Base-by-base conservation (phyloP, 2,888 invertebrate species). In the Pyrrhia umbra region DNA sequence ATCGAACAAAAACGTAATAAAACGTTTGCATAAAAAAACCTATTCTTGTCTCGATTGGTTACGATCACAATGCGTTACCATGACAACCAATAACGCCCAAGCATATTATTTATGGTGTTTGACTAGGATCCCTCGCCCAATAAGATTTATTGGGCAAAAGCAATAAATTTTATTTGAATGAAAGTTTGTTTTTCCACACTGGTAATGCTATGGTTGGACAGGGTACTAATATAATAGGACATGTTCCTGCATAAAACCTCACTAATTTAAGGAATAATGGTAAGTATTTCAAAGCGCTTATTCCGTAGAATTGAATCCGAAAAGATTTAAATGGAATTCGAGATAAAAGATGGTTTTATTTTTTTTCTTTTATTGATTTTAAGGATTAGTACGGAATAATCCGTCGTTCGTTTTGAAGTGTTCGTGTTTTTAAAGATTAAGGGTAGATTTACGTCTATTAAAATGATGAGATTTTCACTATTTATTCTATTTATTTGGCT, bases 71-170 rank as follows among this genome's bases (percentile, higher is more conserved):
- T 1, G 42, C 42, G 20, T 42, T 42, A 20, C 34, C 34, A 34
- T 13, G 34, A 5, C 20, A 49, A 42, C 42, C 18, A 18, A 18
- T 13, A 49, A 50, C 40, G 49, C 21, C 27, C 10, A 30, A 9
- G 45, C 18, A 20, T 20, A 42, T 21, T 61, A 67, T 73, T 75
- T 69, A 75, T 59, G 55, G 59, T 66, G 71, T 68, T 72, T 70
- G 66, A 63, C 50, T 50, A 61, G 42, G 42, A 18, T 13, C 18
- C 42, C 47, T 52, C 37, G 56, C 47, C 40, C 46, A 65, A 71
- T 57, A 46, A 68, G 72, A 77, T 75, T 69, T 77, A 77, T 69
- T 39, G 60, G 16, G 27, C 34, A 45, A 59, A 49, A 40, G 25
- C 57, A 54, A 65, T 68, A 51, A 50, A 66, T 72, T 75, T 72